These are phyloP conservation scores for Gobionotothen gibberifrons DNA, from an alignment of 2,797 vertebrate genomes.

Conservation along the genomic window DNA sequence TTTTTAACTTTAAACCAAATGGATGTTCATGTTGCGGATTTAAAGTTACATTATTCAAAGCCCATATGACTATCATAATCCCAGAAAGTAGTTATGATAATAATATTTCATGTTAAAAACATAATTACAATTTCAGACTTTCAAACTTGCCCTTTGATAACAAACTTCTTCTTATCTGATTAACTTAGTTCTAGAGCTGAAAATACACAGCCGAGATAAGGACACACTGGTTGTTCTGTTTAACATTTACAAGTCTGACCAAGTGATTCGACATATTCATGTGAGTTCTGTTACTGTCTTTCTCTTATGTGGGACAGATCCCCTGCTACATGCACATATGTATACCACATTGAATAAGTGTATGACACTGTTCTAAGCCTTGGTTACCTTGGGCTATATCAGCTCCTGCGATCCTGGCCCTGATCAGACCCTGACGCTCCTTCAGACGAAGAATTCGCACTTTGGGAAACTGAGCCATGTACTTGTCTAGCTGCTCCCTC, in stretches of 20 bases:
- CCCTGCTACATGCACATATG: background rate
- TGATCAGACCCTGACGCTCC: slow-evolving; percentile 94
- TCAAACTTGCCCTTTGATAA: background rate
- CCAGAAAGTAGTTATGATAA: too few species aligned
- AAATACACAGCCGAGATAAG: slow-evolving; percentile 4
- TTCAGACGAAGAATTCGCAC: slow-evolving; percentile 91
- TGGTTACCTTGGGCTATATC: slow-evolving; percentile 89
- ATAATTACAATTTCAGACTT: background rate
- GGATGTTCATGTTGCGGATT: background rate
- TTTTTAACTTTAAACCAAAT: background rate
- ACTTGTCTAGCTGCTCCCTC: slow-evolving; percentile 88
- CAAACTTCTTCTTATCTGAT: background rate
- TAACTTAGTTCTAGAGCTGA: background rate
- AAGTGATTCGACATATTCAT: background rate
- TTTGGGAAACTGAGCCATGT: slow-evolving; percentile 92
- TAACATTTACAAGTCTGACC: slow-evolving; percentile 3
- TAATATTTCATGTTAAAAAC: background rate
- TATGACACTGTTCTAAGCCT: background rate
- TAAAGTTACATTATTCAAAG: background rate
- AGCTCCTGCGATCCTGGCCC: slow-evolving; percentile 93
- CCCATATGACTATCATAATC: background rate
- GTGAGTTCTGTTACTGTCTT: background rate
- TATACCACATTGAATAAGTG: background rate
- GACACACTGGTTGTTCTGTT: background rate
- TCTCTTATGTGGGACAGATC: background rate